Evolutionary conservation across 1,140 invertebrate genomes (phyloP), one percentile per base, ranked within the genome.

Genomic region (Nomia melanderi): DNA sequence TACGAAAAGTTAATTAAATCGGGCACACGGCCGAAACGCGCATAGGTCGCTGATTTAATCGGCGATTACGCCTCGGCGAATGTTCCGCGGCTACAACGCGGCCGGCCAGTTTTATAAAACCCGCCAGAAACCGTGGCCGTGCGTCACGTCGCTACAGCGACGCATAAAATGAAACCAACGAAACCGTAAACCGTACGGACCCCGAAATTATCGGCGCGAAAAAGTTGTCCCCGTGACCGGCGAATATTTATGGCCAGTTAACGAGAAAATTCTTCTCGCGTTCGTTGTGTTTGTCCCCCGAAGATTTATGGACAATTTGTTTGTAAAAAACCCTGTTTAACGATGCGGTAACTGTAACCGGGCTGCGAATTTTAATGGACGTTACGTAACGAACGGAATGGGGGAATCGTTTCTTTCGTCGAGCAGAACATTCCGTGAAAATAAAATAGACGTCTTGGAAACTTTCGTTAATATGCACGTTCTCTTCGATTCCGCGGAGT

Each of bases 1-100:
- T 29, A 20, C 27, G n/a, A n/a, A 33, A 41, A 74, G 36, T 66
- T 74, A 74, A 74, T 74, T 74, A 54, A 57, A 74, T 66, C 60
- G 47, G 17, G 20, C 17, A 17, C 17, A 36, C 33, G 53, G 17
- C 27, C 54, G 14, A 62, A 71, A 59, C 6, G 41, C 41, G 62
- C n/a, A 20, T 25, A 41, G 12, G 2, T 14, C 59, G 14, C 47
- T 20, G 50, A 33, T 74, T 74, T 74, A 74, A 74, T 57, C 47
- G 47, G 25, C 36, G 29, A 66, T 74, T 56, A 66, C n/a, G 50
- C 4, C 41, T 20, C 41, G n/a, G 29, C 62, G 50, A 36, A 47
- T 73, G 64, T 39, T 41, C 27, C 27, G n/a, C 17, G 1, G 17
- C 27, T 14, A 12, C 41, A 17, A 56, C 56, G 17, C 4, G 1